A percentile compares a stretch with the other conserved stretches of the same genome.
Evolutionary conservation across 2,797 vertebrate species (phyloP).

Genomic region (Vireo griseus): DNA sequence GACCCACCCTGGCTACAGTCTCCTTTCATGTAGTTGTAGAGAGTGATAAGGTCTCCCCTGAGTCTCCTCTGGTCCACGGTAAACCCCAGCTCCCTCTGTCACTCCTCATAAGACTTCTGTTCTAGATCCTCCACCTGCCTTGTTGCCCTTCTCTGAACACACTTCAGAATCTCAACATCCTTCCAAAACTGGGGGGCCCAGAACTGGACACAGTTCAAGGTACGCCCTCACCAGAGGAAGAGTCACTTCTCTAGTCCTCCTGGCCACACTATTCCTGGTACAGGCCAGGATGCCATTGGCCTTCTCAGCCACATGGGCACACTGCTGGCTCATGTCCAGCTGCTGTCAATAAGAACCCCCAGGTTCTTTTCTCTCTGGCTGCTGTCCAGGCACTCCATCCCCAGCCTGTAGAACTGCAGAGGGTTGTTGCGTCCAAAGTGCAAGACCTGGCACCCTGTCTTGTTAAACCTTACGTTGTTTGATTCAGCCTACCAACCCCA

Average conservation of each 20-base stretch:
- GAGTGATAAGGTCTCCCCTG: neutral
- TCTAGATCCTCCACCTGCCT: neutral
- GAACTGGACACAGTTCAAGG: neutral
- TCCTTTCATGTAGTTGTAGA: neutral
- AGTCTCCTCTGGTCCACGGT: neutral
- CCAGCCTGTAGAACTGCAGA: neutral
- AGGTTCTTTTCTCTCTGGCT: neutral
- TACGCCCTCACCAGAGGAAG: no score
- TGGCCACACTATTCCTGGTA: neutral
- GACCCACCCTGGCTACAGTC: neutral
- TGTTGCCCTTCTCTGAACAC: neutral
- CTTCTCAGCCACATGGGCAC: neutral
- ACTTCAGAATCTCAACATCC: neutral
- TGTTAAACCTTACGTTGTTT: neutral
- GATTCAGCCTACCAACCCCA: neutral
- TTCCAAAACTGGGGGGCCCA: neutral
- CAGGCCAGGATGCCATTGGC: neutral
- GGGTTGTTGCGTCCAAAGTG: neutral
- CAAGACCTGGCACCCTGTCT: neutral
- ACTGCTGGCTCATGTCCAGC: neutral
- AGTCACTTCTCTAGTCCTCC: neutral
- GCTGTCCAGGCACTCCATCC: neutral
- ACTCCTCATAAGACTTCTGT: neutral
- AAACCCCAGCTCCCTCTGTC: neutral
- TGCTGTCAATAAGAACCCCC: neutral